phyloP scores from a whole-genome alignment of 2,888 invertebrate genomes.

The Rhingia rostrata region DNA sequence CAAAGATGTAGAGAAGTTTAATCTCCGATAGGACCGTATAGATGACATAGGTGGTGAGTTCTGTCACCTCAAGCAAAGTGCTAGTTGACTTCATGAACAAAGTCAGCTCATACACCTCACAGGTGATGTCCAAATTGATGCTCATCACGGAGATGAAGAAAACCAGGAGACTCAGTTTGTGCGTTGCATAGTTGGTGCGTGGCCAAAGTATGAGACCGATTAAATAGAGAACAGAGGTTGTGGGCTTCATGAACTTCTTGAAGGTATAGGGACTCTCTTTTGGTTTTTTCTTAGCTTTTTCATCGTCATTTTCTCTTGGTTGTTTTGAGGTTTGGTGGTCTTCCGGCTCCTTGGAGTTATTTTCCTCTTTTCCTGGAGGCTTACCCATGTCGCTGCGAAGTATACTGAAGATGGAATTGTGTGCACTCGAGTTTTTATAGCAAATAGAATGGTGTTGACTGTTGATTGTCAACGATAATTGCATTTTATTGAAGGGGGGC shows the following conservation, averaged over 20 bases:
- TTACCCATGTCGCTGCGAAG: background rate
- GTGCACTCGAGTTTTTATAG: background rate
- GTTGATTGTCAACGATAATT: conserved; percentile 17
- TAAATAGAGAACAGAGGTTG: background rate
- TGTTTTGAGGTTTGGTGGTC: background rate
- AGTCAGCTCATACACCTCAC: conserved; percentile 7
- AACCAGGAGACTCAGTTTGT: conserved; percentile 5
- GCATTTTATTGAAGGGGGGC: conserved; percentile 23
- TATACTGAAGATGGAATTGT: background rate
- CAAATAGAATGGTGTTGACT: background rate
- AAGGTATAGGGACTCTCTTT: conserved; percentile 5
- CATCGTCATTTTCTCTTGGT: background rate
- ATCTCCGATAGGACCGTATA: conserved; percentile 18
- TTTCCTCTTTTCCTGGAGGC: background rate
- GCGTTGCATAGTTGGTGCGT: background rate
- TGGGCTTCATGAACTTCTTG: conserved; percentile 18
- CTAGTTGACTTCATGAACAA: background rate
- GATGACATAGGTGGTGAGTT: conserved; percentile 4
- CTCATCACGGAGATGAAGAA: conserved; percentile 8
- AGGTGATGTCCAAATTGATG: conserved; percentile 14
- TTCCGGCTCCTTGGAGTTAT: background rate
- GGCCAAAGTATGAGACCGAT: conserved; percentile 20
- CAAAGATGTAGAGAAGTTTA: conserved; percentile 19
- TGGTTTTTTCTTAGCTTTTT: background rate
- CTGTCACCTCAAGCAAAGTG: conserved; percentile 6